Conservation (phyloP, 1,140 invertebrate genomes). For the Drosophila micromelanica region DNA sequence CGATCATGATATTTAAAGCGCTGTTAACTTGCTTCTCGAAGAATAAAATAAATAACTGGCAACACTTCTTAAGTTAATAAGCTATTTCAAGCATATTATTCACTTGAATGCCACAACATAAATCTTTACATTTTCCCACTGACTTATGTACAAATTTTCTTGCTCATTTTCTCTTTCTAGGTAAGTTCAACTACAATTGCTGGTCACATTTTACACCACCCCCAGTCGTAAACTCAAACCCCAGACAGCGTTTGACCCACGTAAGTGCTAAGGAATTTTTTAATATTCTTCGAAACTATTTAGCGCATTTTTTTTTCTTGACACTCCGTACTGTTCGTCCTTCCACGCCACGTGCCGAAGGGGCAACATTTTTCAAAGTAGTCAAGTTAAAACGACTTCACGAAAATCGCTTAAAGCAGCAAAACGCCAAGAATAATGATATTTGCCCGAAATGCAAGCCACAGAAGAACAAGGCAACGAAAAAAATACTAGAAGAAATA, state of each 20-base stretch:
- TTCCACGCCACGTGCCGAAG: conserved; percentile 11
- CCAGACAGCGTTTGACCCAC: conserved; percentile 11
- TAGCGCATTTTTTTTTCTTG: conserved; percentile 51
- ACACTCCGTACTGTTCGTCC: not conserved
- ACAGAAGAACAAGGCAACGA: conserved; percentile 46
- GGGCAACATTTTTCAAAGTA: conserved; percentile 69
- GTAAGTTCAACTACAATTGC: conserved; percentile 44
- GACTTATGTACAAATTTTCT: conserved; percentile 21
- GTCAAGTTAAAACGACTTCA: conserved; percentile 75
- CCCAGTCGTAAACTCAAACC: not conserved
- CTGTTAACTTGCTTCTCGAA: too few species aligned
- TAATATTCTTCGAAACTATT: conserved; percentile 64
- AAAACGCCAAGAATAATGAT: conserved; percentile 80
- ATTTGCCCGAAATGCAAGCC: conserved; percentile 70
- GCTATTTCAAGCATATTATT: conserved; percentile 15
- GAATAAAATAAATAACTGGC: not conserved
- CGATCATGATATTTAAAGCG: too few species aligned
- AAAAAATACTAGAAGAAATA: conserved; percentile 4
- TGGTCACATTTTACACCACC: not conserved
- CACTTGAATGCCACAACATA: conserved; percentile 21
- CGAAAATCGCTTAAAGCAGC: conserved; percentile 78
- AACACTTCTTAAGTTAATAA: conserved; percentile 6
- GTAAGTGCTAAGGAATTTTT: conserved; percentile 59
- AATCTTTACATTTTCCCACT: conserved; percentile 11
- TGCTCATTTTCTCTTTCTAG: conserved; percentile 34